These are phyloP conservation scores for Symphodus melops DNA, from an alignment of 2,113 vertebrate species.

Conservation along the genomic window DNA sequence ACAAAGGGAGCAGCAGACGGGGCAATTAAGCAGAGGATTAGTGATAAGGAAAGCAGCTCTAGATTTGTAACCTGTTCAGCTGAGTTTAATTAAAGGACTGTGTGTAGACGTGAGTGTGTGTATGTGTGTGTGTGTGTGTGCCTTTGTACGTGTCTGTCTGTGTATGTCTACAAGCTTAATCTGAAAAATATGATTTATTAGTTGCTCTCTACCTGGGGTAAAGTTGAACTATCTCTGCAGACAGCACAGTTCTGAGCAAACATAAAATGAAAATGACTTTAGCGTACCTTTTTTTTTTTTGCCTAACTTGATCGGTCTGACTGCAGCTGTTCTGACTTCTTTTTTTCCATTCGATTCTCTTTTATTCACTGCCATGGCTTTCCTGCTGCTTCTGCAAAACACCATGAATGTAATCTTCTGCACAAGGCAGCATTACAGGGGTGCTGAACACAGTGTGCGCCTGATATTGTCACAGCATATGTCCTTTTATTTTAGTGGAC, in stretches of 20 bases:
- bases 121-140: not conserved
- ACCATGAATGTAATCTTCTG: conserved; percentile 8
- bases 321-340: not conserved
- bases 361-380: not conserved
- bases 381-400: conserved; percentile 12
- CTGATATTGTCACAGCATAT: conserved; percentile 16
- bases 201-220: conserved; percentile 18
- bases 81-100: conserved; percentile 66
- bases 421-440: conserved; percentile 7
- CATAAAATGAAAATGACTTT: no score
- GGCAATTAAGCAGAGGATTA: conserved; percentile 56
- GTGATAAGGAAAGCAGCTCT: conserved; percentile 57
- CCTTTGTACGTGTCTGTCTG: no score
- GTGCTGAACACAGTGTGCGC: conserved; percentile 4
- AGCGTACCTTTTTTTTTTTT: conserved; percentile 19
- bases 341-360: conserved; percentile 1
- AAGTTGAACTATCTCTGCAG: conserved; percentile 31
- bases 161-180: conserved; percentile 9
- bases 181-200: conserved; percentile 53
- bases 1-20: conserved; percentile 57
- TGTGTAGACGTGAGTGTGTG: conserved; percentile 22
- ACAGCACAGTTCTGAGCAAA: conserved; percentile 13
- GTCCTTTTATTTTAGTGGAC: conserved; percentile 21
- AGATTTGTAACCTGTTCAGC: conserved; percentile 62
- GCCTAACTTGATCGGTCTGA: not conserved